phyloP scores from a whole-genome alignment of 2,113 vertebrate species.

The Chloropsis cyanopogon region DNA sequence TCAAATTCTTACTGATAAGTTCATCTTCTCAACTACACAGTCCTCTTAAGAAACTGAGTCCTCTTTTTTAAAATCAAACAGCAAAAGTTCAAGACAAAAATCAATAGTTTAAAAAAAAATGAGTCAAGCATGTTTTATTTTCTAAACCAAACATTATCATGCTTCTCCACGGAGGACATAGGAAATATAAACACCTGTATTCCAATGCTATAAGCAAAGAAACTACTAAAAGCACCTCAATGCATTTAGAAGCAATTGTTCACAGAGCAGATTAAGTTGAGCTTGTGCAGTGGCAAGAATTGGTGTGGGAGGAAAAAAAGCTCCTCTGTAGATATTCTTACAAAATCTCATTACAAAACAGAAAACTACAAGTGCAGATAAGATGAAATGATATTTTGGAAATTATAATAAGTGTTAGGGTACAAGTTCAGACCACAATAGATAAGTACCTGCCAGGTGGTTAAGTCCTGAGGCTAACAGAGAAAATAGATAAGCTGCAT shows the following conservation, averaged over 20 bases:
- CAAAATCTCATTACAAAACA: neutral
- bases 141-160: neutral
- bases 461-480: neutral
- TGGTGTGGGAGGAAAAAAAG: neutral
- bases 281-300: neutral
- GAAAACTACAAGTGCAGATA: neutral
- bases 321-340: neutral
- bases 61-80: neutral
- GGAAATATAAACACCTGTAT: neutral
- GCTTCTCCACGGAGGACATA: neutral
- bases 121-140: neutral
- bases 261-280: neutral
- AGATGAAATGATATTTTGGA: neutral
- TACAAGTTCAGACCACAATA: neutral
- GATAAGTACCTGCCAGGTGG: neutral
- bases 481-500: constrained; percentile 14
- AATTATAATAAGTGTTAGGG: neutral
- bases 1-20: neutral
- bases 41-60: neutral
- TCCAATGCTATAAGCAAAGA: neutral
- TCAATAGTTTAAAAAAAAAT: neutral
- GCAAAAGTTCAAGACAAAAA: neutral
- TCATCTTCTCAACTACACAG: neutral
- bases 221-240: neutral
- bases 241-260: neutral